Evolutionary conservation across 2,113 vertebrate species (phyloP).

Genomic region (Sebastes fasciatus): DNA sequence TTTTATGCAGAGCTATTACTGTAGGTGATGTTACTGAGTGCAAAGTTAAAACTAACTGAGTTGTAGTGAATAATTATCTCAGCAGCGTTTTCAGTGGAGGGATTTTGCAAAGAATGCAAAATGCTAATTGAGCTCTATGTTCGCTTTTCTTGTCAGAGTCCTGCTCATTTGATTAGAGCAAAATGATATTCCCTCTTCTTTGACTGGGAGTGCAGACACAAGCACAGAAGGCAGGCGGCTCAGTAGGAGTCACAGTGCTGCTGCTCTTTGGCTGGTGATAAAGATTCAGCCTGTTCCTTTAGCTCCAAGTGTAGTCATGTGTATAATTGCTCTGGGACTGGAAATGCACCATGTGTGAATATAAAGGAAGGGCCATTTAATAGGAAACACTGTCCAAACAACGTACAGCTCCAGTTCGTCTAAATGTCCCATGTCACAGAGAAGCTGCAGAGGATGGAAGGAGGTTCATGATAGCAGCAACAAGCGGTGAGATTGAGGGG

Average conservation of each 20-base stretch:
- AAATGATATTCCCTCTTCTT: slow-evolving; percentile 77
- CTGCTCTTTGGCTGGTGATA: slow-evolving; percentile 80
- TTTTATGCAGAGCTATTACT: slow-evolving; percentile 31
- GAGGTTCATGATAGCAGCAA: slow-evolving; percentile 47
- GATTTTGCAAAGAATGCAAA: slow-evolving; percentile 67
- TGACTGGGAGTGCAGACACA: slow-evolving; percentile 77
- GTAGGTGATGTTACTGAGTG: slow-evolving; percentile 15
- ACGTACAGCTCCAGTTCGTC: slow-evolving; percentile 73
- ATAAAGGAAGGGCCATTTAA: slow-evolving; percentile 79
- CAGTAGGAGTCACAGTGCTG: slow-evolving; percentile 65
- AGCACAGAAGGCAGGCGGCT: slow-evolving; percentile 66
- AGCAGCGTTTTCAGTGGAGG: slow-evolving; percentile 27
- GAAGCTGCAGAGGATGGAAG: slow-evolving; percentile 63
- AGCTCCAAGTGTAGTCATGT: slow-evolving; percentile 84
- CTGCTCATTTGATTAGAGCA: slow-evolving; percentile 75
- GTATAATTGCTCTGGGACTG: slow-evolving; percentile 83
- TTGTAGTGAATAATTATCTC: slow-evolving; percentile 48
- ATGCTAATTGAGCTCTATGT: slow-evolving; percentile 52
- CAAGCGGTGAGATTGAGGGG: slow-evolving; percentile 3
- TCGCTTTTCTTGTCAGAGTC: slow-evolving; percentile 52
- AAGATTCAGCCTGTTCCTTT: slow-evolving; percentile 79
- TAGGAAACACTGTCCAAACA: slow-evolving; percentile 81
- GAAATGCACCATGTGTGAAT: slow-evolving; percentile 84
- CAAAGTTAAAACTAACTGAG: slow-evolving; percentile 33
- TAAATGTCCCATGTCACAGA: slow-evolving; percentile 74